Evolutionary conservation across 1,140 invertebrate genomes (phyloP).

Genomic region (Eubasilissa regina): DNA sequence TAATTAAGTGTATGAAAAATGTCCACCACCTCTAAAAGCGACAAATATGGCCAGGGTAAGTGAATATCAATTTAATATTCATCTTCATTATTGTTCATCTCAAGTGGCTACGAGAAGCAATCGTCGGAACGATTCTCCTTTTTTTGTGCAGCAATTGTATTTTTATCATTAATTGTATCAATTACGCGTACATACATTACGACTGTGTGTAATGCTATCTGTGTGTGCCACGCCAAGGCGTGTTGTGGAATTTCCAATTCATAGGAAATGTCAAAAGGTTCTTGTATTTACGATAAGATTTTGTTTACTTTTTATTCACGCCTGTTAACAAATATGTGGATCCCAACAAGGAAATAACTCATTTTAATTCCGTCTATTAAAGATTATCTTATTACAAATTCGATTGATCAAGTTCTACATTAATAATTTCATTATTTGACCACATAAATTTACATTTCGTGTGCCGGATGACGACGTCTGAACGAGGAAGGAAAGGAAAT

Average conservation of each 20-base stretch:
- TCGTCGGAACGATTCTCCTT: conserved; percentile 39
- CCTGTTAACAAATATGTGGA: background rate
- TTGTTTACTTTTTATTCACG: conserved; percentile 26
- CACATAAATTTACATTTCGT: no score
- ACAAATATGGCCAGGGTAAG: conserved; percentile 45
- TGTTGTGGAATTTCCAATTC: conserved; percentile 1
- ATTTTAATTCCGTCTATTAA: no score
- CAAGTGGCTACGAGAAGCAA: conserved; percentile 30
- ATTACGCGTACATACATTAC: conserved; percentile 28
- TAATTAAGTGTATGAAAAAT: conserved; percentile 39
- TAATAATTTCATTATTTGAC: no score
- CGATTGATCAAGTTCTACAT: no score
- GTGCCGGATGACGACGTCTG: no score
- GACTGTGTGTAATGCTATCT: background rate
- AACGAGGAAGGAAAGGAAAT: no score
- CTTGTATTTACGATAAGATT: background rate
- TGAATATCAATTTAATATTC: conserved; percentile 28
- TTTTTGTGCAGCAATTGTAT: conserved; percentile 37
- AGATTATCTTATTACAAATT: no score
- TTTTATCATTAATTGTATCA: conserved; percentile 47
- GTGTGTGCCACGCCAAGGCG: conserved; percentile 31
- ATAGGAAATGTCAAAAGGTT: conserved; percentile 43
- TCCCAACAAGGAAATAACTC: no score
- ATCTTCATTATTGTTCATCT: conserved; percentile 40
- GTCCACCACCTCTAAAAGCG: conserved; percentile 43